phyloP scores from a whole-genome alignment of 1,140 invertebrate species.

The Phymorhynchus buccinoides region DNA sequence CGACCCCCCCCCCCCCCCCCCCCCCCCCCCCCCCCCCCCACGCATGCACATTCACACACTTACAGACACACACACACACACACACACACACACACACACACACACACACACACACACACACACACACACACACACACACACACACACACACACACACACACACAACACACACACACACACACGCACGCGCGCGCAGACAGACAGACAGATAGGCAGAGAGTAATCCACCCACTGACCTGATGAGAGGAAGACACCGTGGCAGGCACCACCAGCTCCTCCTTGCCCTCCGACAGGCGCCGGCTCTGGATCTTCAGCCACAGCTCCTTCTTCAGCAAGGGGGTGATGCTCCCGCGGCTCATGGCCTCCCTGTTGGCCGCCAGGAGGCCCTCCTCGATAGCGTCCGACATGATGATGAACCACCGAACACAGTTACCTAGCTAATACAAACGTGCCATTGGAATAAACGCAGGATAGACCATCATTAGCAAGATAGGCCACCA shows the following conservation, averaged over 20 bases:
- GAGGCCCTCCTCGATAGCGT: conserved; percentile 33
- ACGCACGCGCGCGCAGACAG: too few relatives aligned
- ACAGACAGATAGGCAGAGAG: background rate
- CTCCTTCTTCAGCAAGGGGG: conserved; percentile 91
- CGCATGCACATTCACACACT: too few relatives aligned
- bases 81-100: background rate
- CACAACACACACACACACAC: too few relatives aligned
- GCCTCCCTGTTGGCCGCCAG: conserved; percentile 45
- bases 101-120: conserved; percentile 14
- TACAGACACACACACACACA: too few relatives aligned
- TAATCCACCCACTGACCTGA: background rate
- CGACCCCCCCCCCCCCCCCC: too few relatives aligned
- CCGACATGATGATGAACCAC: background rate
- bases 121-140: background rate
- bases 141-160: background rate
- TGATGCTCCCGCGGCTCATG: conserved; percentile 80
- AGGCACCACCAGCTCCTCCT: conserved; percentile 62
- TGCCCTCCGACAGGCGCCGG: conserved; percentile 79
- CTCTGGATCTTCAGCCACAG: conserved; percentile 91
- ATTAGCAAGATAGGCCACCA: too few relatives aligned
- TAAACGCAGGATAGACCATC: background rate
- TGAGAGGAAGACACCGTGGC: background rate
- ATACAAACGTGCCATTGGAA: background rate
- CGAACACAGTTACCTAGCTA: too few relatives aligned
- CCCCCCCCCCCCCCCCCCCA: too few relatives aligned